Conservation (phyloP, 1,140 invertebrate genomes). For the Limonius californicus region DNA sequence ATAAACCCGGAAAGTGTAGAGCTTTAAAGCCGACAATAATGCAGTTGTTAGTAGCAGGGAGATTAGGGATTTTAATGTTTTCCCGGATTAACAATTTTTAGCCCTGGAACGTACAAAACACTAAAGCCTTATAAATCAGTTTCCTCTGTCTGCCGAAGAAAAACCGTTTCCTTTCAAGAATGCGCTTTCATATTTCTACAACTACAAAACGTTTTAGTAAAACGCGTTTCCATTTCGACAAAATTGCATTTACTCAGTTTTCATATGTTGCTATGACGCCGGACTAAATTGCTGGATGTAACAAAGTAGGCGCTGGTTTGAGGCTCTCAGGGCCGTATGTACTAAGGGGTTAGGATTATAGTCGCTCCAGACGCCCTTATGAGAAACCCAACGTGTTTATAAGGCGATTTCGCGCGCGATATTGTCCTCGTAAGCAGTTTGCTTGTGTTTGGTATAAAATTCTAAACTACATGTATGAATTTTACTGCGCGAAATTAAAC, state of each 20-base stretch:
- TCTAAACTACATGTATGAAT: background rate
- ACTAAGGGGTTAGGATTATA: conserved; percentile 12
- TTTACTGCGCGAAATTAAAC: background rate
- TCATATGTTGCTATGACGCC: conserved; percentile 26
- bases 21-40: background rate
- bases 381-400: conserved; percentile 14
- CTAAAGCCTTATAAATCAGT: background rate
- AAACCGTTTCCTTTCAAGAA: background rate
- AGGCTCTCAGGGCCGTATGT: background rate
- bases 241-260: conserved; percentile 31
- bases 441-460: background rate
- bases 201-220: conserved; percentile 18
- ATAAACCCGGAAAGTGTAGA: background rate
- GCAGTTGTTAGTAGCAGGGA: background rate
- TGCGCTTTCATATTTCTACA: background rate
- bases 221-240: conserved; percentile 28
- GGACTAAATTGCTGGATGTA: conserved; percentile 25
- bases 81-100: too few relatives aligned
- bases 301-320: conserved; percentile 25
- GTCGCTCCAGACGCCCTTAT: conserved; percentile 6
- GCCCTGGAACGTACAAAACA: background rate
- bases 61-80: too few relatives aligned
- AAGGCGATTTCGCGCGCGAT: conserved; percentile 1
- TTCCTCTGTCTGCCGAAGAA: background rate
- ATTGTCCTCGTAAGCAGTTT: conserved; percentile 11